Conservation (phyloP, 2,797 vertebrate species). For the Hippocampus kuda region DNA sequence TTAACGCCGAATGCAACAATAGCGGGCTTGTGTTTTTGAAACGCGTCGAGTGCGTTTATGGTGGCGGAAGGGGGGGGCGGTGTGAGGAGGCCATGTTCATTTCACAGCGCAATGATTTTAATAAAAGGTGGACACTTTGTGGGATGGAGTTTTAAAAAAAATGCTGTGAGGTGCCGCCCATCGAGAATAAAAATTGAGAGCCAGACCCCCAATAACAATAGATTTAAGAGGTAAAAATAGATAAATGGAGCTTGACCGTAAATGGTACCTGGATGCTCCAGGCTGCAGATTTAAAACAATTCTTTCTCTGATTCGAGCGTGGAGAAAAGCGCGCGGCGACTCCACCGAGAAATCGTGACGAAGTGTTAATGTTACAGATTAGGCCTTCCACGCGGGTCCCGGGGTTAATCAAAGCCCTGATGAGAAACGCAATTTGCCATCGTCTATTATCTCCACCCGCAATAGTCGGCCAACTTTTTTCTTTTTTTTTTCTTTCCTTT, state of each 20-base stretch:
- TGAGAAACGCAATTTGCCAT: constrained; percentile 73
- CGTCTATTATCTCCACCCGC: constrained; percentile 69
- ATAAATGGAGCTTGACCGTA: background rate
- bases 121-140: background rate
- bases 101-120: background rate
- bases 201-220: background rate
- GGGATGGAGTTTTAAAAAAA: background rate
- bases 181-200: background rate
- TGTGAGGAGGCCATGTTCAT: background rate
- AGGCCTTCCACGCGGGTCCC: constrained; percentile 63
- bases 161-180: background rate
- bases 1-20: constrained; percentile 25
- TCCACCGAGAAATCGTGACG: constrained; percentile 61
- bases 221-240: background rate
- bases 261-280: constrained; percentile 21
- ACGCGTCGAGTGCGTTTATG: background rate
- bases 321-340: constrained; percentile 50
- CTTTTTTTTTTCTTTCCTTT: constrained; percentile 9
- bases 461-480: constrained; percentile 47
- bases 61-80: no score
- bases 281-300: constrained; percentile 17
- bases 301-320: constrained; percentile 33
- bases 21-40: constrained; percentile 14
- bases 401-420: constrained; percentile 78
- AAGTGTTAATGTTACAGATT: constrained; percentile 75